phyloP scores from a whole-genome alignment of 2,888 invertebrate genomes.

The Halictus quadricinctus region DNA sequence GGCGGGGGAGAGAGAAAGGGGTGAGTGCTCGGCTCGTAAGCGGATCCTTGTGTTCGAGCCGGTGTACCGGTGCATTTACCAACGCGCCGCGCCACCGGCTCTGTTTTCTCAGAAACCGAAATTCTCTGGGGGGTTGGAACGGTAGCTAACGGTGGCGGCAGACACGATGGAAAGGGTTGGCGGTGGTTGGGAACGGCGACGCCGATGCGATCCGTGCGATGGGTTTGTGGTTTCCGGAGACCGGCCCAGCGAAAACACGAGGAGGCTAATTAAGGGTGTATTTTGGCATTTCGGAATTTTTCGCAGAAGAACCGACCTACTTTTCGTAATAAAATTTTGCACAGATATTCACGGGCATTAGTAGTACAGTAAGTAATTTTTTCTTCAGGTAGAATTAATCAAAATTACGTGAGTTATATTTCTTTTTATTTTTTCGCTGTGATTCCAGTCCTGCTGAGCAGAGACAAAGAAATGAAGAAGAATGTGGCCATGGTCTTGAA shows the following conservation, averaged over 20 bases:
- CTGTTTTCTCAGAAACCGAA: constrained; percentile 67
- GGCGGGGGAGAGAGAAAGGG: neutral
- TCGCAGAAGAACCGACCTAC: too few species aligned
- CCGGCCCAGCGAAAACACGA: constrained; percentile 64
- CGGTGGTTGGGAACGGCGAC: neutral
- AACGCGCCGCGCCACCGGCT: constrained; percentile 33
- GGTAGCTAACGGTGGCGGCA: neutral
- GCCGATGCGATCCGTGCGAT: neutral
- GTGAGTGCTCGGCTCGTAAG: constrained; percentile 9
- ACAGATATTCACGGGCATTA: too few species aligned
- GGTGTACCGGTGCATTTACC: constrained; percentile 46
- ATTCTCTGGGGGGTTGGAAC: constrained; percentile 50
- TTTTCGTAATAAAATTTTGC: too few species aligned
- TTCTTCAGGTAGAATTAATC: too few species aligned
- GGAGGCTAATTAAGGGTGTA: neutral
- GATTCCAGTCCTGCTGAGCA: too few species aligned
- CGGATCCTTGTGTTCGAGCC: constrained; percentile 36
- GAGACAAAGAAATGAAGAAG: too few species aligned
- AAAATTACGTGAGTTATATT: too few species aligned
- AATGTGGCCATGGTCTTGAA: too few species aligned
- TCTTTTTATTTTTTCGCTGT: too few species aligned
- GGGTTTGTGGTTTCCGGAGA: neutral
- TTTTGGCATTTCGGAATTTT: neutral
- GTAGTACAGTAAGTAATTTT: too few species aligned
- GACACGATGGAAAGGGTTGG: neutral